A percentile compares a stretch with the other conserved stretches of the same genome.
Conservation (phyloP, 2,797 vertebrate species). For the Scolopax rusticola region DNA sequence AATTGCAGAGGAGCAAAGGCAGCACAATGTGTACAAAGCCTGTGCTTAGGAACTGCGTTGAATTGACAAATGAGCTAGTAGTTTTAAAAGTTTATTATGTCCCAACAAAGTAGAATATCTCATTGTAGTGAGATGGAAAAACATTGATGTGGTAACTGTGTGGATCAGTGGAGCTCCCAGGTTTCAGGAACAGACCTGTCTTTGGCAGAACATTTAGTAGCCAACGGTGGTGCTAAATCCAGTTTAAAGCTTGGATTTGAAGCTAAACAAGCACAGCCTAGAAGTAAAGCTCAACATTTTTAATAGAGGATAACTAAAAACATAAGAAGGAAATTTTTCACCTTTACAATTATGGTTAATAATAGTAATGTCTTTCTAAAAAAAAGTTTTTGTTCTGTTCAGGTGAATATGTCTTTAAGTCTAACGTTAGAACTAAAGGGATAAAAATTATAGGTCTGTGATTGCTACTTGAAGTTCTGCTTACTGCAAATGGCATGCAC, state of each 20-base stretch:
- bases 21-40: neutral
- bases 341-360: neutral
- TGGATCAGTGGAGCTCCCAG: neutral
- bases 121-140: neutral
- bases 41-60: neutral
- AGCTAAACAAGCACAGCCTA: neutral
- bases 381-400: neutral
- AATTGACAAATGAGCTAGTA: neutral
- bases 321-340: neutral
- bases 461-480: neutral
- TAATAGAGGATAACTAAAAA: neutral
- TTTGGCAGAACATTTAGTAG: neutral
- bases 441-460: neutral
- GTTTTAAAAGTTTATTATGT: neutral
- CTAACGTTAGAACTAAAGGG: neutral
- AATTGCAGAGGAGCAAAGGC: neutral
- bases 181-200: neutral
- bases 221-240: neutral
- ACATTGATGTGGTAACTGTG: neutral
- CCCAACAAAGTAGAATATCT: neutral
- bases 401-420: neutral
- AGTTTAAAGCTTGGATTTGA: neutral
- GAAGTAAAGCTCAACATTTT: neutral
- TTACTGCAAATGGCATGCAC: neutral
- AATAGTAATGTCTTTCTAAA: neutral